Evolutionary conservation across 2,797 vertebrate genomes (phyloP).

Genomic region (Xenentodon cancila): DNA sequence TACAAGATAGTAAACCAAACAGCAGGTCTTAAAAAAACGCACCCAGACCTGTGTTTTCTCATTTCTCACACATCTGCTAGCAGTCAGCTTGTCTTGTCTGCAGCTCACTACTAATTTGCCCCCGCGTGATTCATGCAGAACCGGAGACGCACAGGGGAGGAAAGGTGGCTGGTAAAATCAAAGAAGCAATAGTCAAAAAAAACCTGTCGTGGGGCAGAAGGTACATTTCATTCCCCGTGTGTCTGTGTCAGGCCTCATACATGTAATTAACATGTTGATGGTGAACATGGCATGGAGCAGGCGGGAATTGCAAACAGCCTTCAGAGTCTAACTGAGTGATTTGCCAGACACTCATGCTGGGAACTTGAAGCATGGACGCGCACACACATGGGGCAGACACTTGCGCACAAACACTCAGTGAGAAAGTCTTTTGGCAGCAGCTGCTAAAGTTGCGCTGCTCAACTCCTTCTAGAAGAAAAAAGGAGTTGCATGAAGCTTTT

Average conservation of each 20-base stretch:
- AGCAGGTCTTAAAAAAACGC: slow-evolving; percentile 41
- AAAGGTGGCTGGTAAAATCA: slow-evolving; percentile 45
- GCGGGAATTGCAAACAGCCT: slow-evolving; percentile 8
- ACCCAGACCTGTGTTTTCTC: slow-evolving; percentile 55
- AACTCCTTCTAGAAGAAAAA: neutral
- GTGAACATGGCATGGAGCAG: slow-evolving; percentile 47
- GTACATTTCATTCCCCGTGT: slow-evolving; percentile 61
- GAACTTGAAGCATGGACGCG: slow-evolving; percentile 30
- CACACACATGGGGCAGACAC: slow-evolving; percentile 17
- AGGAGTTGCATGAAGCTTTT: neutral
- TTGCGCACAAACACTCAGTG: slow-evolving; percentile 3
- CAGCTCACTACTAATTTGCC: slow-evolving; percentile 62
- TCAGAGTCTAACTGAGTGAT: slow-evolving; percentile 53
- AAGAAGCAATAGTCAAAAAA: slow-evolving; percentile 21
- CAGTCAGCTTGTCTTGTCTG: slow-evolving; percentile 66
- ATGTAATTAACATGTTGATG: slow-evolving; percentile 61
- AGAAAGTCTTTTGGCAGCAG: slow-evolving; percentile 23
- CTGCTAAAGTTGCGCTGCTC: slow-evolving; percentile 23
- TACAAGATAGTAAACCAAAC: slow-evolving; percentile 19
- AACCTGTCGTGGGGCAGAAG: slow-evolving; percentile 43
- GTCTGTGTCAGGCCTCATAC: slow-evolving; percentile 58
- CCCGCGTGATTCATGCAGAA: slow-evolving; percentile 50
- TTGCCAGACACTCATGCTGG: slow-evolving; percentile 45
- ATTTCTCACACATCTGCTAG: slow-evolving; percentile 69
- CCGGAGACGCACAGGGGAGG: slow-evolving; percentile 42